These are phyloP conservation scores for Siderastrea siderea DNA, from an alignment of 92 coral and sea anemone species.

Conservation along the genomic window DNA sequence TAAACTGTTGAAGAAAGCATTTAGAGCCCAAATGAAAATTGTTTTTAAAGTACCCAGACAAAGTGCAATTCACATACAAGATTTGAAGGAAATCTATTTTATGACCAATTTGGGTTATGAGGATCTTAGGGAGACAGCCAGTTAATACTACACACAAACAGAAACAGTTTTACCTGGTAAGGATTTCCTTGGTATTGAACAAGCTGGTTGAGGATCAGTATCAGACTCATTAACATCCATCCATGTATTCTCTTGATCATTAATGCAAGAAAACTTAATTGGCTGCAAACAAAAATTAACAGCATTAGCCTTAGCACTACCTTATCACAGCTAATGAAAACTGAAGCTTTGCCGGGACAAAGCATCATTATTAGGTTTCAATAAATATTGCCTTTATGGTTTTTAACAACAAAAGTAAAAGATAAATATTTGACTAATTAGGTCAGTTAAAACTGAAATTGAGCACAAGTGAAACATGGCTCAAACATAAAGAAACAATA, in stretches of 20 bases:
- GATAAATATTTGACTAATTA: background rate
- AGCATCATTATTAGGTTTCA: too few relatives aligned
- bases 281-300: constrained; percentile 60
- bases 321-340: too few relatives aligned
- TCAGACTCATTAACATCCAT: constrained; percentile 70
- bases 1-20: too few relatives aligned
- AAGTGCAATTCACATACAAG: too few relatives aligned
- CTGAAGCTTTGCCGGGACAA: background rate
- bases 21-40: too few relatives aligned
- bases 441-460: background rate
- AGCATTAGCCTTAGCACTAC: background rate
- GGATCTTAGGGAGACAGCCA: too few relatives aligned
- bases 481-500: too few relatives aligned
- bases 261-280: constrained; percentile 67
- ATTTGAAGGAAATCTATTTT: too few relatives aligned
- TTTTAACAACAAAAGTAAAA: background rate
- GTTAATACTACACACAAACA: too few relatives aligned
- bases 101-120: too few relatives aligned
- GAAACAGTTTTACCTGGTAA: constrained; percentile 64
- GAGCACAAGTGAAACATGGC: too few relatives aligned
- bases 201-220: constrained; percentile 74
- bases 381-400: background rate
- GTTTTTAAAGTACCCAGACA: too few relatives aligned
- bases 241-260: constrained; percentile 53
- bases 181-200: constrained; percentile 68